These are phyloP conservation scores for Dendrophyllia cribrosa DNA, from an alignment of 64 coral and sea anemone species.

Conservation along the genomic window DNA sequence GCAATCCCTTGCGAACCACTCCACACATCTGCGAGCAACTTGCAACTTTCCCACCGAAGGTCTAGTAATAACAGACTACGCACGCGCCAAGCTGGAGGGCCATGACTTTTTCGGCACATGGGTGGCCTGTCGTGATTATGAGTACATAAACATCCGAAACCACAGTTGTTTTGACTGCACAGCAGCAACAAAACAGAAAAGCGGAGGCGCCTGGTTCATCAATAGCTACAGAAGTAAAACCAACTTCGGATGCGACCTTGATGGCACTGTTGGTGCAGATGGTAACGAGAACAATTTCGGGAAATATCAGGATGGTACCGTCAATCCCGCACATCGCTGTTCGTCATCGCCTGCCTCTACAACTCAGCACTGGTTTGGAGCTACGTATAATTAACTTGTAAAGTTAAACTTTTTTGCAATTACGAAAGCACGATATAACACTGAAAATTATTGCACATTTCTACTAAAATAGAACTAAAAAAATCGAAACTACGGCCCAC, in stretches of 20 bases:
- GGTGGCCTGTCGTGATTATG: not conserved
- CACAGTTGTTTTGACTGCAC: too few relatives aligned
- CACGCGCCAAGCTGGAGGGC: not conserved
- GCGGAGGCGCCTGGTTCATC: too few relatives aligned
- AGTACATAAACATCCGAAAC: not conserved
- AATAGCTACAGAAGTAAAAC: not conserved
- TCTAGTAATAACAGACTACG: not conserved
- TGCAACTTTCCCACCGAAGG: not conserved
- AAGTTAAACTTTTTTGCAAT: too few relatives aligned
- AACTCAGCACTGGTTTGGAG: not conserved
- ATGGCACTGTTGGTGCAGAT: not conserved
- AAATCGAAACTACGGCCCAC: too few relatives aligned
- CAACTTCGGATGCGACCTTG: not conserved
- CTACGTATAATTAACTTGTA: not conserved
- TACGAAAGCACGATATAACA: too few relatives aligned
- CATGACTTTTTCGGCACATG: not conserved
- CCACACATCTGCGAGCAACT: not conserved
- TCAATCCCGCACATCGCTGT: not conserved
- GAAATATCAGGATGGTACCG: not conserved
- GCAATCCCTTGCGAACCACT: not conserved
- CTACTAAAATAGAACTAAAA: too few relatives aligned
- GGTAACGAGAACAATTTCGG: not conserved
- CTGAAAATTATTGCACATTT: too few relatives aligned
- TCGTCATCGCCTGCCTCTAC: not conserved
- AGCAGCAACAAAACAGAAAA: too few relatives aligned